Evolutionary conservation across 1,140 invertebrate genomes (phyloP).

Genomic region (Apis mellifera): DNA sequence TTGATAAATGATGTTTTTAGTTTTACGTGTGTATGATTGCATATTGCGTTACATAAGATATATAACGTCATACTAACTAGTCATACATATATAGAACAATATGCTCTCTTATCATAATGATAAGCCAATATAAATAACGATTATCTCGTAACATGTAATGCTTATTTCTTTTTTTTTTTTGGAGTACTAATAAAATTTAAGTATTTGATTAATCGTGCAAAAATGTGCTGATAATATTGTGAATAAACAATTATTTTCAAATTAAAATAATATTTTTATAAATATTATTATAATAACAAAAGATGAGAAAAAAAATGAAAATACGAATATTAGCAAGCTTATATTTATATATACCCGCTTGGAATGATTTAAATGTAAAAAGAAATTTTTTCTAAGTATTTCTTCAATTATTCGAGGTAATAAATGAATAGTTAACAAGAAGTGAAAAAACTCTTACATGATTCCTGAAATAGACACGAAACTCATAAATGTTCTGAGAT

Average conservation of each 20-base stretch:
- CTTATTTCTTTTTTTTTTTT: neutral
- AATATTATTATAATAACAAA: no score
- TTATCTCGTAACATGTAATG: neutral
- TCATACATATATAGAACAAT: neutral
- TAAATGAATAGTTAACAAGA: neutral
- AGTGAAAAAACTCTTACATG: conserved; percentile 4
- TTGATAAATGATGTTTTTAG: neutral
- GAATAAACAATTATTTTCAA: neutral
- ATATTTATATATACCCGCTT: neutral
- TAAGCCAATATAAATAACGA: neutral
- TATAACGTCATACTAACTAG: neutral
- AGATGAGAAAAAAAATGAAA: neutral
- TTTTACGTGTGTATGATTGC: neutral
- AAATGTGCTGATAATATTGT: neutral
- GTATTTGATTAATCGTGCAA: neutral
- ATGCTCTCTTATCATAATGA: neutral
- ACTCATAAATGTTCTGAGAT: neutral
- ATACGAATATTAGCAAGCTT: neutral
- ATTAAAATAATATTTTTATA: neutral
- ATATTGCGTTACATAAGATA: neutral
- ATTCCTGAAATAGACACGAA: neutral
- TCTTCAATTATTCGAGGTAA: neutral
- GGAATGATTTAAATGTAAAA: no score
- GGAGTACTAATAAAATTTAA: neutral
- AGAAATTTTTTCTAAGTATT: neutral